phyloP scores from a whole-genome alignment of 1,140 invertebrate genomes.

The Papilio xuthus region DNA sequence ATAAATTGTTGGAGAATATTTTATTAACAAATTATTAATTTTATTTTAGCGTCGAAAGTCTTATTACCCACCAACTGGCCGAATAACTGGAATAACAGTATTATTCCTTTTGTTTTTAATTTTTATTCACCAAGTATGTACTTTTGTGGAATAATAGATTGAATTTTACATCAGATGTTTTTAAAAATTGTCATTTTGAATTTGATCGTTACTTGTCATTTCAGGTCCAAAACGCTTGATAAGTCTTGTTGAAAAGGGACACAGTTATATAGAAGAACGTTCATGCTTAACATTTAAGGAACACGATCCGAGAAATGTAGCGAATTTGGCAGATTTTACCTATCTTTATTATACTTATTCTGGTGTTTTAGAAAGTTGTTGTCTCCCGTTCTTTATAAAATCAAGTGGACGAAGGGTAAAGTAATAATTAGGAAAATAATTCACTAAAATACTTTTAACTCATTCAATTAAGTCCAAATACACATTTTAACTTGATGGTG shows the following conservation, averaged over 20 bases:
- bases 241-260: constrained; percentile 56
- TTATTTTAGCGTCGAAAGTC: constrained; percentile 49
- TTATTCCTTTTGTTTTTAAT: constrained; percentile 62
- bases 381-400: constrained; percentile 48
- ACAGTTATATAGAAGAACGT: constrained; percentile 51
- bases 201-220: constrained; percentile 29
- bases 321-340: constrained; percentile 45
- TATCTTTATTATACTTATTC: constrained; percentile 65
- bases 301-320: constrained; percentile 47
- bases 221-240: constrained; percentile 56
- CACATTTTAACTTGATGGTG: too few relatives aligned
- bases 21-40: background rate
- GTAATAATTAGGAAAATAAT: background rate
- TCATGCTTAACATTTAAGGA: constrained; percentile 63
- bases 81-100: constrained; percentile 56
- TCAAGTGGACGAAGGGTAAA: constrained; percentile 51
- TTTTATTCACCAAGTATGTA: constrained; percentile 65
- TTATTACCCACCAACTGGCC: constrained; percentile 54
- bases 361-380: constrained; percentile 64
- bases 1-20: background rate
- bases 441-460: too few relatives aligned
- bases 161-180: background rate
- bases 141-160: background rate
- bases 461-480: too few relatives aligned
- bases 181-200: too few relatives aligned